These are phyloP conservation scores for Caenorhabditis angaria DNA, from an alignment of 2,888 invertebrate genomes.

Conservation along the genomic window DNA sequence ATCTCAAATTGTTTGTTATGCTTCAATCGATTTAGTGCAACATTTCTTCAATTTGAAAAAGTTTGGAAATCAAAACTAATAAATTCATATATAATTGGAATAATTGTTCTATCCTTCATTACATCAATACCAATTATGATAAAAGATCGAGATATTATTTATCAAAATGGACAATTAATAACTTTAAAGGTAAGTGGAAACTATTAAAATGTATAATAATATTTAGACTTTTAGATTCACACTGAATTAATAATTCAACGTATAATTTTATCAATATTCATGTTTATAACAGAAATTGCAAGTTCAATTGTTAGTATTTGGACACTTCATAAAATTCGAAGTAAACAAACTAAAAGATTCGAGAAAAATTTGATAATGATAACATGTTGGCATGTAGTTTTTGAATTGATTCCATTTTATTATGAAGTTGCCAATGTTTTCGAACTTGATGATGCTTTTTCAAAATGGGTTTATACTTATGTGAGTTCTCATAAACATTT, in stretches of 20 bases:
- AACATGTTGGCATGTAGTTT: background rate
- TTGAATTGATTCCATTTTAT: background rate
- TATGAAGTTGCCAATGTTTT: background rate
- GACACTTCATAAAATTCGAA: background rate
- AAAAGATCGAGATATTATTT: background rate
- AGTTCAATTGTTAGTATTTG: background rate
- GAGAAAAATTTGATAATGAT: background rate
- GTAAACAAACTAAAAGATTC: background rate
- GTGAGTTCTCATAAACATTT: no score
- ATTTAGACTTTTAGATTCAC: background rate
- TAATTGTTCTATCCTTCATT: background rate
- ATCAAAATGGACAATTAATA: background rate
- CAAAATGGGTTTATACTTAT: background rate
- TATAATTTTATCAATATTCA: background rate
- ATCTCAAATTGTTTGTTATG: background rate
- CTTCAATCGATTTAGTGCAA: background rate
- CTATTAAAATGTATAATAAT: no score
- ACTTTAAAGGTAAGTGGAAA: background rate
- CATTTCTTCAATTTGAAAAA: background rate
- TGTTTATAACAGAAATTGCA: background rate
- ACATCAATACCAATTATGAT: background rate
- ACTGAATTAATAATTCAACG: background rate
- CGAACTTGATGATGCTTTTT: background rate
- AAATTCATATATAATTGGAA: background rate
- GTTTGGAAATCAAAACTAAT: background rate